A percentile compares a stretch with the other conserved stretches of the same genome.
Conservation (phyloP, 2,113 vertebrate species). For the Marmota monax region DNA sequence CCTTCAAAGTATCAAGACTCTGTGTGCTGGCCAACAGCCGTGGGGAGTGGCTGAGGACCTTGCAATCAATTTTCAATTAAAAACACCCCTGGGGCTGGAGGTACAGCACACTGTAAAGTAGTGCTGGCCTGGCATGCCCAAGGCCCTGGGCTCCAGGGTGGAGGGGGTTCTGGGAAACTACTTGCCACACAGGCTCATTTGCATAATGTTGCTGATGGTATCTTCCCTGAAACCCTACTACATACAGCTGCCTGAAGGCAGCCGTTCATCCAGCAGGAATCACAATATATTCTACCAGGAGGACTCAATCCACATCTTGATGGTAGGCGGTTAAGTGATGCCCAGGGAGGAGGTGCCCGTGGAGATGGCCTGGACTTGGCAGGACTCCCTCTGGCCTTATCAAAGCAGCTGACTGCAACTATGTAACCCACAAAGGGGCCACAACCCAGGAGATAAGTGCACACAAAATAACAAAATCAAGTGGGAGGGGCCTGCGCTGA, state of each 20-base stretch:
- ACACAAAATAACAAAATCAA: conserved; percentile 18
- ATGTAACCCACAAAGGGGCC: neutral
- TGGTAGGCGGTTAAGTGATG: no score
- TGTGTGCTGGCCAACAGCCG: neutral
- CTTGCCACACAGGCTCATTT: neutral
- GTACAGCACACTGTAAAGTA: neutral
- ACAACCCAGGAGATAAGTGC: neutral
- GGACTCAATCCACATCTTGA: neutral
- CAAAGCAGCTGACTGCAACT: neutral
- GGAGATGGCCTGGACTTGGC: conserved; percentile 73
- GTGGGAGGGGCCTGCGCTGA: neutral
- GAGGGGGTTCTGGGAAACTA: neutral
- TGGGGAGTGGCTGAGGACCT: neutral
- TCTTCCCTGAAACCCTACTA: neutral
- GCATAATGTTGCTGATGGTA: neutral
- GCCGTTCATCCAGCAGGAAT: neutral
- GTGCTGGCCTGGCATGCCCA: neutral
- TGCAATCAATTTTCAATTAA: neutral
- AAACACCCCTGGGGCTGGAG: neutral
- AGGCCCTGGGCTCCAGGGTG: neutral
- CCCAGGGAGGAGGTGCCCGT: conserved; percentile 70
- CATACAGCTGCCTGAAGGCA: conserved; percentile 16
- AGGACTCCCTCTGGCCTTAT: conserved; percentile 59
- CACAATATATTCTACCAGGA: neutral
- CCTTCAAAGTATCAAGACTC: neutral